Evolutionary conservation across 2,113 vertebrate species (phyloP).

Genomic region (Trematocara marginatum): DNA sequence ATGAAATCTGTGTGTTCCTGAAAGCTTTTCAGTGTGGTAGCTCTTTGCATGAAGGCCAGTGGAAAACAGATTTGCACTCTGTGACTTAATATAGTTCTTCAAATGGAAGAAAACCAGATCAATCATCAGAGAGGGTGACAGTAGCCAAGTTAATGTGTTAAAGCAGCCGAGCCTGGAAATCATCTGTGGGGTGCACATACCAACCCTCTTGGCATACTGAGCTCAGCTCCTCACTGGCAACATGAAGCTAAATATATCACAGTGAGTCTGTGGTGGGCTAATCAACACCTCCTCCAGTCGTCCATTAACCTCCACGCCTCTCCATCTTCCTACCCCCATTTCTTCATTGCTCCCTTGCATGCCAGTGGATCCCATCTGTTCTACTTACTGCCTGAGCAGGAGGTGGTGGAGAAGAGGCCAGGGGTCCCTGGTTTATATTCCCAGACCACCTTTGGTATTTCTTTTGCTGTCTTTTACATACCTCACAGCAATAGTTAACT

Average conservation of each 20-base stretch:
- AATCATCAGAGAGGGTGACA: not conserved
- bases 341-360: conserved; percentile 38
- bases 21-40: not conserved
- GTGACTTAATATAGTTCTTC: not conserved
- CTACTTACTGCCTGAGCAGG: conserved; percentile 37
- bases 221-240: conserved; percentile 5
- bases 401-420: conserved; percentile 15
- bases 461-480: not conserved
- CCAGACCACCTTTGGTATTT: not conserved
- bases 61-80: not conserved
- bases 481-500: not conserved
- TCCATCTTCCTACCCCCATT: conserved; percentile 2
- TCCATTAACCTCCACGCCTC: not conserved
- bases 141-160: not conserved
- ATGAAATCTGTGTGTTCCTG: not conserved
- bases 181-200: not conserved
- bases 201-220: not conserved
- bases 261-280: conserved; percentile 5
- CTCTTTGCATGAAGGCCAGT: not conserved
- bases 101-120: not conserved
- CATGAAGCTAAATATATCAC: conserved; percentile 27
- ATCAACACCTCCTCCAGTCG: conserved; percentile 49
- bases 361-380: conserved; percentile 61
- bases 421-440: conserved; percentile 2
- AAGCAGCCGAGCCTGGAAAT: not conserved